Evolutionary conservation across 53 echinoderm and acorn worm genomes (phyloP).

Genomic region (Stichopus horrens): DNA sequence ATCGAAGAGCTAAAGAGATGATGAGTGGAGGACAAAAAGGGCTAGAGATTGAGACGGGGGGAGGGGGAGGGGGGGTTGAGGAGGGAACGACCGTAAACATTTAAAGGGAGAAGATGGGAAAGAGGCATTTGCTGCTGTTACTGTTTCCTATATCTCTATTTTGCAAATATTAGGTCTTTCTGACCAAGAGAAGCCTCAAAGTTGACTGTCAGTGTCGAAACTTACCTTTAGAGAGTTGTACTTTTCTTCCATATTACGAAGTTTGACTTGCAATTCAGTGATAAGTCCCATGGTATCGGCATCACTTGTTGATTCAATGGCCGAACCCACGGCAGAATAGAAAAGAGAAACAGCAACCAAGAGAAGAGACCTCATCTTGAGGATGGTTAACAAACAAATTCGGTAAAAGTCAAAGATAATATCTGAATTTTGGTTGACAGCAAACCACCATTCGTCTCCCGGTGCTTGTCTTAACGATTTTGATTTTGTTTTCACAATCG

Average conservation of each 20-base stretch:
- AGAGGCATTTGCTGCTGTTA: background rate
- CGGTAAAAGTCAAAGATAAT: background rate
- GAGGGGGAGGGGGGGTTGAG: background rate
- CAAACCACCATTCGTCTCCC: background rate
- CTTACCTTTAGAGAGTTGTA: background rate
- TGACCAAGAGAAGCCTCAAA: background rate
- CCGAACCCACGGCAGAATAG: background rate
- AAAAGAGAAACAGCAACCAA: background rate
- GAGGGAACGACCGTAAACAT: background rate
- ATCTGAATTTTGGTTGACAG: background rate
- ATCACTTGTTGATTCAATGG: background rate
- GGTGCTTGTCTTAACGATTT: background rate
- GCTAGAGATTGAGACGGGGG: background rate
- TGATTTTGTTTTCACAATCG: background rate
- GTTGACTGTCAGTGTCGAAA: background rate
- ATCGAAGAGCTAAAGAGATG: background rate
- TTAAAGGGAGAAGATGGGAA: background rate
- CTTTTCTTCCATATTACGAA: background rate
- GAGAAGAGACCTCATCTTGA: background rate
- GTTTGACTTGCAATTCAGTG: background rate
- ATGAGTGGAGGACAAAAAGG: background rate
- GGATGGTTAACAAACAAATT: background rate
- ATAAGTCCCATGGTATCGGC: background rate
- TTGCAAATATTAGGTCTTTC: background rate
- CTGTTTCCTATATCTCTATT: background rate